Base-by-base conservation (phyloP, 2,888 invertebrate genomes). In the Tachystola acroxantha region DNA sequence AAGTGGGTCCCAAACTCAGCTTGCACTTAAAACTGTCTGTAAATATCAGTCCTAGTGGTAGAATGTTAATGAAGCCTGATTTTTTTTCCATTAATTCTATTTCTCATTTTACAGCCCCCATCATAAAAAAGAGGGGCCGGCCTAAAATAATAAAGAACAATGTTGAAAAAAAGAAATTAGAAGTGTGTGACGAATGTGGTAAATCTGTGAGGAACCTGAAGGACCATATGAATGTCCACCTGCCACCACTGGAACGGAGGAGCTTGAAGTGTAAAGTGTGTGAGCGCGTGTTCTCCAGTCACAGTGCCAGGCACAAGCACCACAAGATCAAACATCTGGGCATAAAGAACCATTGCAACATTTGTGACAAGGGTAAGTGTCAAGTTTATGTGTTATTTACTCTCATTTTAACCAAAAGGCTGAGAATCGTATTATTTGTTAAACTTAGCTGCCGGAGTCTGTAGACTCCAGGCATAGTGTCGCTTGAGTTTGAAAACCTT, bases 131-230 rank as follows among this genome's bases (percentile, higher is more conserved):
- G 39, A 45, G 36, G 51, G 49, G 48, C 40, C 54, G 50, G 42
- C 43, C 37, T 42, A 59, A 46, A 46, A 2, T 20, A n/a, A 6
- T 11, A 20, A 42, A 40, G 42, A 43, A 33, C 2, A 59, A 39
- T 41, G 7, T 12, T 25, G 20, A 40, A 33, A 39, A 43, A 13
- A 45, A 32, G 31, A 33, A 48, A 32, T 46, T 45, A 13, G 59
- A 67, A 45, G 53, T 84, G 10, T 85, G 85, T 44, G 79, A 74
- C 1, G 71, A 74, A 39, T 85, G 85, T 31, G 85, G 85, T 0
- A 72, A 74, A 30, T 50, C 55, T 0, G 78, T 82, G 0, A 54
- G 55, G 1, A 65, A 80, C 35, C 36, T 85, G 3, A 72, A 63
- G 22, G 46, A 58, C 0, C 85, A 85, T 19, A 47, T 61, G 13